Base-by-base conservation (phyloP, 2,888 invertebrate species). In the Apocheima hispidaria region DNA sequence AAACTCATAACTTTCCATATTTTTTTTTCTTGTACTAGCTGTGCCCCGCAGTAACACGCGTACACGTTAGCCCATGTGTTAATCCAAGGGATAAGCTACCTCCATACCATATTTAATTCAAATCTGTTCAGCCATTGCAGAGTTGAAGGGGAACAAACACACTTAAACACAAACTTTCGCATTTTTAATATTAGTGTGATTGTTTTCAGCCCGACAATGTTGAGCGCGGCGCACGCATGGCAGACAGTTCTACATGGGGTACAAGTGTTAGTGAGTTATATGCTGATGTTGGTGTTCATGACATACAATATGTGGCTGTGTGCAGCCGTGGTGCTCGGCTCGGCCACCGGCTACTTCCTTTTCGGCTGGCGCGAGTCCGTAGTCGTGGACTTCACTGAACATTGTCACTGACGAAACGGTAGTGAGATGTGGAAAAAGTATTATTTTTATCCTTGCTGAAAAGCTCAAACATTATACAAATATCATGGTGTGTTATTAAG, bases 221-320 rank as follows among this genome's bases (percentile, higher is more conserved):
- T 97, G 79, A 98, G 97, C 76, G 85, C 93, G 75, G 95, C 96
- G 82, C 98, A 99, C 86, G 94, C 95, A 57, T 95, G 96, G 87
- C 98, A 99, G 90, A 98, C 98, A 14, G 87, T 96, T 49, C 94
- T 99, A 16, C 98, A 99, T 83, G 95, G 98, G 65, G 79, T 98
- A 18, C 98, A 98, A 91, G 97, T 99, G 79, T 94, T 97, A 60
- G 93, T 98, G 66, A 97, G 98, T 72, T 98, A 99, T 89, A 96
- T 98, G 88, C 94, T 99, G 50, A 99, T 99, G 99, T 92, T 99
- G 84, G 97, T 98, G 73, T 98, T 99, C 85, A 99, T 99, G 99
- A 98, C 98, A 0, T 99, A 98, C 94, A 99, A 99, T 83, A 95
- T 96, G 16, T 99, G 98, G 97, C 94, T 99, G 61, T 98, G 98